Percentiles rank a stretch among this genome's conserved stretches.
phyloP scores from a whole-genome alignment of 1,140 invertebrate species.

The Periplaneta americana region DNA sequence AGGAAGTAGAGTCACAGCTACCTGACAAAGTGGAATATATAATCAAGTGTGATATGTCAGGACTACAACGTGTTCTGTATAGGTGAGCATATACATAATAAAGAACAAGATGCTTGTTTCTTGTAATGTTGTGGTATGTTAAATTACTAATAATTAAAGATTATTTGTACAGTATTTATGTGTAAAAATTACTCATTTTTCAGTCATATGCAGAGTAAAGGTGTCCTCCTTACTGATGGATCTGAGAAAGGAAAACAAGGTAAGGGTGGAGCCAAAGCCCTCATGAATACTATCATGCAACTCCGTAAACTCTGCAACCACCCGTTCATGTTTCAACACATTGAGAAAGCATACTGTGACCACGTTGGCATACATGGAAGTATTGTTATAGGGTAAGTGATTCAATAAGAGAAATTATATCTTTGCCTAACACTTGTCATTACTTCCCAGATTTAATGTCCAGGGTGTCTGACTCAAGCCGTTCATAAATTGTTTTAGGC shows the following conservation, averaged over 20 bases:
- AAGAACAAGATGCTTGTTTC: too few relatives aligned
- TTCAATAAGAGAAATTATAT: neutral
- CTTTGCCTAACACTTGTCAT: neutral
- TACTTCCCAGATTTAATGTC: too few relatives aligned
- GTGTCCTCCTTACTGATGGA: slow-evolving; percentile 54
- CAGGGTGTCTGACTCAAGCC: too few relatives aligned
- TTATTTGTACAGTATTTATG: too few relatives aligned
- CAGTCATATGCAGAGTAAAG: slow-evolving; percentile 58
- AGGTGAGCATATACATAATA: too few relatives aligned
- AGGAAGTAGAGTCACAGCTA: slow-evolving; percentile 66
- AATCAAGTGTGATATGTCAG: slow-evolving; percentile 68
- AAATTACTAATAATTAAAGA: too few relatives aligned
- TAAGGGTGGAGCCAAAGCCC: slow-evolving; percentile 50
- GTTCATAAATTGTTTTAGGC: too few relatives aligned
- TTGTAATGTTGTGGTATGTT: too few relatives aligned
- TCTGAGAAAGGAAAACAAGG: slow-evolving; percentile 51
- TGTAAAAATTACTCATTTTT: too few relatives aligned
- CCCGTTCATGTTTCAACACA: slow-evolving; percentile 66
- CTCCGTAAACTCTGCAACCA: slow-evolving; percentile 69
- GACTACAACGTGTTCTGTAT: slow-evolving; percentile 56
- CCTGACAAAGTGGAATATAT: slow-evolving; percentile 70
- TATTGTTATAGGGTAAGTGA: slow-evolving; percentile 38
- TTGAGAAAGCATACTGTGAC: slow-evolving; percentile 58
- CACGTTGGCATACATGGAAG: slow-evolving; percentile 34
- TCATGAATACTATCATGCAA: slow-evolving; percentile 72